Conservation (phyloP, 2,888 invertebrate genomes). For the Temnothorax rugatulus region DNA sequence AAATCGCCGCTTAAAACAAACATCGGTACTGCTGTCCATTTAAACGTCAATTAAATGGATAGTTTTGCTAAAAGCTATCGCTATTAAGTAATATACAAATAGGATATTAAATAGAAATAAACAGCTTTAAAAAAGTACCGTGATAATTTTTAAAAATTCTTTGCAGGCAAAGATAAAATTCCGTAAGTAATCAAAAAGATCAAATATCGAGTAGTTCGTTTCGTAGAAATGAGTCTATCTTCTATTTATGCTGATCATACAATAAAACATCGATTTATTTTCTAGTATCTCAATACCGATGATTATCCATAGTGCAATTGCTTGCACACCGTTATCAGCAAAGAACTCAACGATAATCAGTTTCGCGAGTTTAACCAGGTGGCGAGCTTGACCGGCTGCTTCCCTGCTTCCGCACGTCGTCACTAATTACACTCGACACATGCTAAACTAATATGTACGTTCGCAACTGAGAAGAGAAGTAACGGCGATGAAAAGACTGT, state of each 20-base stretch:
- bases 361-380: conserved; percentile 53
- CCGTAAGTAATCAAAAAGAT: background rate
- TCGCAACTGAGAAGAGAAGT: conserved; percentile 47
- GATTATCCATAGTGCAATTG: conserved; percentile 18
- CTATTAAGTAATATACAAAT: background rate
- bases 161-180: background rate
- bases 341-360: conserved; percentile 49
- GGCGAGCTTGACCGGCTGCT: conserved; percentile 49
- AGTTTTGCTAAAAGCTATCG: background rate
- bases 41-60: background rate
- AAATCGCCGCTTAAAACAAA: conserved; percentile 6
- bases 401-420: conserved; percentile 48
- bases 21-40: background rate
- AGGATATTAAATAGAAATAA: background rate
- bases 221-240: background rate
- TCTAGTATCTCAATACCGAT: conserved; percentile 10
- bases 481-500: conserved; percentile 32
- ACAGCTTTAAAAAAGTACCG: background rate
- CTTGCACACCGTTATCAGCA: conserved; percentile 46
- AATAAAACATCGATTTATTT: background rate
- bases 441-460: conserved; percentile 53
- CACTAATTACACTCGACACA: conserved; percentile 53
- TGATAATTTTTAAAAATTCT: background rate
- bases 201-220: background rate
- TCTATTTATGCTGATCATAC: background rate